Percentiles rank a stretch among this genome's conserved stretches.
phyloP scores from a whole-genome alignment of 2,888 invertebrate species.

The Stenurella melanura region DNA sequence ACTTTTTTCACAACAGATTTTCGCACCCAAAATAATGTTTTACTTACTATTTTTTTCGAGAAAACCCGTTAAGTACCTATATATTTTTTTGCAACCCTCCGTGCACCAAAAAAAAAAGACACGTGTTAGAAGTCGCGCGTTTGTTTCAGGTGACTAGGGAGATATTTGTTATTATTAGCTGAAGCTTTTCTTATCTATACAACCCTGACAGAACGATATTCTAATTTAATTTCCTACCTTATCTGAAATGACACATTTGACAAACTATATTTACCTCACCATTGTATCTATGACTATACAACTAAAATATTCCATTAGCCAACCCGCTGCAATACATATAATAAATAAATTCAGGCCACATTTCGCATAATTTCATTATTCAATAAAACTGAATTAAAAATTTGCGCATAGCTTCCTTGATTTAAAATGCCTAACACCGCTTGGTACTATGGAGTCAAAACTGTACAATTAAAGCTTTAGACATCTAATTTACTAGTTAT shows the following conservation, averaged over 20 bases:
- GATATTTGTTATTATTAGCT: too few relatives aligned
- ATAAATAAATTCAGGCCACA: conserved; percentile 9
- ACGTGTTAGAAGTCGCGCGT: too few relatives aligned
- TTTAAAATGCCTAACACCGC: conserved; percentile 64
- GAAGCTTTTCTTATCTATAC: too few relatives aligned
- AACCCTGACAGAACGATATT: neutral
- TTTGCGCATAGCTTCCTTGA: conserved; percentile 54
- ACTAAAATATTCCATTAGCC: conserved; percentile 1
- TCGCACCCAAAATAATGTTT: too few relatives aligned
- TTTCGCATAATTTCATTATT: conserved; percentile 46
- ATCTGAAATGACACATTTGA: neutral
- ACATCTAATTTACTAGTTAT: conserved; percentile 65
- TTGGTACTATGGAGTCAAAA: conserved; percentile 63
- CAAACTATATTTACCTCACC: neutral
- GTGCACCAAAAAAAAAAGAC: too few relatives aligned
- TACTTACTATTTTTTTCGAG: too few relatives aligned
- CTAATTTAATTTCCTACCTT: neutral
- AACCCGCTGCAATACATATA: neutral
- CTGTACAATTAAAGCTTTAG: conserved; percentile 64
- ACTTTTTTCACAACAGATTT: too few relatives aligned
- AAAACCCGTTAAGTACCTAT: too few relatives aligned
- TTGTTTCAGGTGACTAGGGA: too few relatives aligned
- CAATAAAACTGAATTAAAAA: conserved; percentile 57
- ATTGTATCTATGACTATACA: neutral
- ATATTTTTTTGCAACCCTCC: too few relatives aligned